Conservation (phyloP, 2,113 vertebrate species). For the Passer domesticus region DNA sequence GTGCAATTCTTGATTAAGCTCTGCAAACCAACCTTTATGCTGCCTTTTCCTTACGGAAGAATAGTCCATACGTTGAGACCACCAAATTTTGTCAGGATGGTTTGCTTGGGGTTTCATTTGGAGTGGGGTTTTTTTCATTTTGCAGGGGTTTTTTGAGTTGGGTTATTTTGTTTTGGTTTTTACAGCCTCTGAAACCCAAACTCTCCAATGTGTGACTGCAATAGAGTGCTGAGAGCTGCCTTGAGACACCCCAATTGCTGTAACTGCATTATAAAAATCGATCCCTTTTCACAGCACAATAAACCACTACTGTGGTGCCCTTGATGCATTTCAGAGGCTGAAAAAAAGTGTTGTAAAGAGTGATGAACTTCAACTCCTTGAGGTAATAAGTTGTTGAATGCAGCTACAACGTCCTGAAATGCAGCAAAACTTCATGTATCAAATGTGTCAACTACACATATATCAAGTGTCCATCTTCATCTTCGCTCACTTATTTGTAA, state of each 20-base stretch:
- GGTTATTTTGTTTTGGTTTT: background rate
- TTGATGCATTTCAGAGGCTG: background rate
- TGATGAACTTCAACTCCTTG: background rate
- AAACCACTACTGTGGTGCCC: background rate
- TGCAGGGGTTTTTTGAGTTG: rapidly evolving
- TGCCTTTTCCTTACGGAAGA: background rate
- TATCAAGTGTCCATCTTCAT: background rate
- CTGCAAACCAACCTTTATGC: background rate
- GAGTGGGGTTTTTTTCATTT: background rate
- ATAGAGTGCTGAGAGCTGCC: conserved; percentile 23
- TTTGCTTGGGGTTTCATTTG: background rate
- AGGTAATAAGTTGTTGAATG: background rate
- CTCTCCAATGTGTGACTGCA: background rate
- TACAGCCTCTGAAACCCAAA: background rate
- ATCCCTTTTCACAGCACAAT: conserved; percentile 23
- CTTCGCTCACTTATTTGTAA: background rate
- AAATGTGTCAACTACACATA: background rate
- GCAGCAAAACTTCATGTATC: background rate
- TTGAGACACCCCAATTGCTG: background rate
- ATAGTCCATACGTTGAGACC: background rate
- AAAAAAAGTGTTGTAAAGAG: background rate
- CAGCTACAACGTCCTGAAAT: background rate
- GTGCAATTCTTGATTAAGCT: background rate
- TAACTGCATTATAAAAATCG: conserved; percentile 34
- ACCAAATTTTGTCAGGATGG: background rate